These are phyloP conservation scores for Lithobius niger DNA, from an alignment of 1,140 invertebrate species.

Conservation along the genomic window DNA sequence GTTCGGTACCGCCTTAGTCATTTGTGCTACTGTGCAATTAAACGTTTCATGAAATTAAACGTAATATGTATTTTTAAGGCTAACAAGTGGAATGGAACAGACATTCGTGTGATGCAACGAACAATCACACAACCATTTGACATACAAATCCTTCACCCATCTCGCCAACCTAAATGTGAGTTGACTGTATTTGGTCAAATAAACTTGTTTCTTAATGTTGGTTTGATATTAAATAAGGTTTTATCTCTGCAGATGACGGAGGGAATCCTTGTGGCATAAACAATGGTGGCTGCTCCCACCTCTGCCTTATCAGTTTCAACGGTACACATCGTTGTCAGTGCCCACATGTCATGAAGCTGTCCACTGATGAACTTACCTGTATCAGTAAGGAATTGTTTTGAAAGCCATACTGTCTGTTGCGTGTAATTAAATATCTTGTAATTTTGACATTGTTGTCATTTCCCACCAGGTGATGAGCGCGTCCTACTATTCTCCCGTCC, in stretches of 20 bases:
- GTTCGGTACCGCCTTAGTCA: no score
- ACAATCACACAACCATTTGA: constrained; percentile 52
- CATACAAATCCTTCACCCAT: constrained; percentile 47
- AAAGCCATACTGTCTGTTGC: background rate
- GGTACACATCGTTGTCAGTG: constrained; percentile 51
- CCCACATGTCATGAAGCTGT: constrained; percentile 61
- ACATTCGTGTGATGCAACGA: constrained; percentile 41
- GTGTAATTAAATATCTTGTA: background rate
- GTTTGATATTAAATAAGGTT: no score
- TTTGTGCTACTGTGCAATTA: no score
- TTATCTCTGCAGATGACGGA: constrained; percentile 31
- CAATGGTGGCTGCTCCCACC: constrained; percentile 47
- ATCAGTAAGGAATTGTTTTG: constrained; percentile 37
- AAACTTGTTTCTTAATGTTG: no score
- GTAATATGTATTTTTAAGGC: no score
- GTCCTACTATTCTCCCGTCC: constrained; percentile 56
- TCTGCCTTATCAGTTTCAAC: constrained; percentile 47
- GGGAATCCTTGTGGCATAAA: constrained; percentile 40
- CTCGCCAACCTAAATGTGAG: constrained; percentile 41
- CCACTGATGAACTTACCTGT: constrained; percentile 47
- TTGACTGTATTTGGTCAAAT: background rate
- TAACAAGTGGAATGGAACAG: constrained; percentile 49
- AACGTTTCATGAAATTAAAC: no score
- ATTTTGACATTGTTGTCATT: constrained; percentile 11
- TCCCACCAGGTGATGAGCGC: constrained; percentile 50